Evolutionary conservation across 2,888 invertebrate species (phyloP).

Genomic region (Cremastinae sp.): DNA sequence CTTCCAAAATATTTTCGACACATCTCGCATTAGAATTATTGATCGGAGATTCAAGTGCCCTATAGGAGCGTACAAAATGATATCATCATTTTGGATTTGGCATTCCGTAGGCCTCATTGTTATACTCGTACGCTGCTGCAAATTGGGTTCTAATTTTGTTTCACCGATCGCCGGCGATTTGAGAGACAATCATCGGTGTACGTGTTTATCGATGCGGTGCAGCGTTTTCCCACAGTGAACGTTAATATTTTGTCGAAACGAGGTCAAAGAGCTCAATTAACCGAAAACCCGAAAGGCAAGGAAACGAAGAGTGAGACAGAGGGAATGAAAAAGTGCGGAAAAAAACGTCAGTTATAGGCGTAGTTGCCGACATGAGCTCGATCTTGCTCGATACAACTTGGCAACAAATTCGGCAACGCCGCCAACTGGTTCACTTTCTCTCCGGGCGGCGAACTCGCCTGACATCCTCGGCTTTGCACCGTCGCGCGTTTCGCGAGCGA

Average conservation of each 20-base stretch:
- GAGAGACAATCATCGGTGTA: neutral
- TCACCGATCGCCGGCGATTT: neutral
- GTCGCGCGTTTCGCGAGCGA: constrained; percentile 20
- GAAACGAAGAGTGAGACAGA: constrained; percentile 36
- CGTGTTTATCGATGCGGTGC: neutral
- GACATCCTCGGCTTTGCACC: constrained; percentile 59
- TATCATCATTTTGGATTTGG: too few species aligned
- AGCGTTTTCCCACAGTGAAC: constrained; percentile 43
- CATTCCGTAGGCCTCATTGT: too few species aligned
- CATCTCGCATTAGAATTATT: too few species aligned
- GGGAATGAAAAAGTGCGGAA: constrained; percentile 45
- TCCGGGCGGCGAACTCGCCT: constrained; percentile 71
- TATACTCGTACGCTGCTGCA: too few species aligned
- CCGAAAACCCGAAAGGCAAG: constrained; percentile 41
- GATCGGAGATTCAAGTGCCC: too few species aligned
- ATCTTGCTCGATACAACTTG: constrained; percentile 58
- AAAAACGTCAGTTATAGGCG: constrained; percentile 52
- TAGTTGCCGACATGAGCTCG: constrained; percentile 61
- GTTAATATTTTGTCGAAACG: constrained; percentile 31
- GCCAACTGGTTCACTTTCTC: constrained; percentile 79
- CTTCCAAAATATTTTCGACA: too few species aligned
- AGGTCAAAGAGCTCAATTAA: constrained; percentile 50
- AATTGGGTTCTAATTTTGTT: neutral
- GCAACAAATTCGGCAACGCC: constrained; percentile 76
- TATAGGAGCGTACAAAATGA: too few species aligned